A percentile compares a stretch with the other conserved stretches of the same genome.
These are phyloP conservation scores for Lasioglossum villosulum DNA, from an alignment of 2,888 invertebrate genomes.

Conservation along the genomic window DNA sequence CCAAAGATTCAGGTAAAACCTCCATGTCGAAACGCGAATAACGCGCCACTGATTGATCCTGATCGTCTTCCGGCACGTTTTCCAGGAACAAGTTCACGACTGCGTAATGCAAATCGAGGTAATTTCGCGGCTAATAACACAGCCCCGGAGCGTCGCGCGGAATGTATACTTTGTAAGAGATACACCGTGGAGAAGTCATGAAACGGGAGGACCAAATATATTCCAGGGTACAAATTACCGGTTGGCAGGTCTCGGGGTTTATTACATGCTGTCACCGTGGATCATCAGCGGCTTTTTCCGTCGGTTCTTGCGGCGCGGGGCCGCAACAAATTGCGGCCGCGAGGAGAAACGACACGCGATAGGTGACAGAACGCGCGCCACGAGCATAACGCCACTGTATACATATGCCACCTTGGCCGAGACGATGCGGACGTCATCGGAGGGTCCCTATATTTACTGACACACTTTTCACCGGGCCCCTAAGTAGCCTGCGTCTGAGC, in stretches of 20 bases:
- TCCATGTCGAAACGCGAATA: background rate
- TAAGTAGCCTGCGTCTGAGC: background rate
- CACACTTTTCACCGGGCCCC: slow-evolving; percentile 45
- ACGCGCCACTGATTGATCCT: background rate
- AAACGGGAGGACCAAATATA: slow-evolving; percentile 26
- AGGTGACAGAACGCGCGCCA: slow-evolving; percentile 18
- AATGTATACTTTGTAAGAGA: background rate
- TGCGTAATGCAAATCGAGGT: background rate
- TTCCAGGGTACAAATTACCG: slow-evolving; percentile 23
- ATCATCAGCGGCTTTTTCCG: slow-evolving; percentile 36
- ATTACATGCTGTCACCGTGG: slow-evolving; percentile 52
- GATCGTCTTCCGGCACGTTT: slow-evolving; percentile 4
- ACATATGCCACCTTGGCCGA: slow-evolving; percentile 23
- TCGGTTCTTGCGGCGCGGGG: background rate
- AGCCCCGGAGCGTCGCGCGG: background rate
- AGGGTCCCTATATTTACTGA: slow-evolving; percentile 37
- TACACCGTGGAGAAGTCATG: slow-evolving; percentile 1
- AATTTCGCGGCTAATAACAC: slow-evolving; percentile 31
- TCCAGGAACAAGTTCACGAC: slow-evolving; percentile 13
- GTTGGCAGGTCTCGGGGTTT: slow-evolving; percentile 14
- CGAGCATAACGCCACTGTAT: slow-evolving; percentile 21
- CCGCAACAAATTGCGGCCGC: slow-evolving; percentile 46
- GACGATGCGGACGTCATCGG: slow-evolving; percentile 19
- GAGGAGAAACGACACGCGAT: slow-evolving; percentile 46
- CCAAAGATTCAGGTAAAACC: background rate